Conservation (phyloP, 92 coral and sea anemone species). For the Actinostola sp. region DNA sequence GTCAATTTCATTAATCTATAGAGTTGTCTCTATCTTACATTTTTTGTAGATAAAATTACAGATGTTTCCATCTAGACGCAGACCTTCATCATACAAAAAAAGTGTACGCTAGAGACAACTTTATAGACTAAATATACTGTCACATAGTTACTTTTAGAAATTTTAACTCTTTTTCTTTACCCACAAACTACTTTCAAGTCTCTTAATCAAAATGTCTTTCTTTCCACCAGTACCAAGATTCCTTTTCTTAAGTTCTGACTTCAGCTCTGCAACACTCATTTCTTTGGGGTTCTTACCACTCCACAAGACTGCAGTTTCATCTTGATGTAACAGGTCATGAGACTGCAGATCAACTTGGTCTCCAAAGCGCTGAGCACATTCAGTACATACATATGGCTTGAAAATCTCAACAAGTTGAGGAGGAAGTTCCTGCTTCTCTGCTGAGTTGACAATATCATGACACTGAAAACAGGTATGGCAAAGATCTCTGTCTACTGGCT, state of each 20-base stretch:
- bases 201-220: constrained; percentile 53
- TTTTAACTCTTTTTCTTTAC: constrained; percentile 20
- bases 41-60: too few species aligned
- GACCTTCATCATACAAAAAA: too few species aligned
- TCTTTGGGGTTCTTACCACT: constrained; percentile 45
- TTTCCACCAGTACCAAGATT: constrained; percentile 47
- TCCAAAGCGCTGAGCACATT: constrained; percentile 48
- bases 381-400: constrained; percentile 37
- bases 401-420: constrained; percentile 23
- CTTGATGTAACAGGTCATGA: constrained; percentile 24
- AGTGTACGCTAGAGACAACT: too few species aligned
- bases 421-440: constrained; percentile 29
- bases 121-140: too few species aligned
- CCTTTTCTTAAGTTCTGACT: constrained; percentile 53
- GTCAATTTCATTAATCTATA: too few species aligned
- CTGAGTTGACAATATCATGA: constrained; percentile 29
- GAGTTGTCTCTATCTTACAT: too few species aligned
- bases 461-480: constrained; percentile 28
- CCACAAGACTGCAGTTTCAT: constrained; percentile 22
- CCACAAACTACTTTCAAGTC: constrained; percentile 56
- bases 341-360: too few species aligned
- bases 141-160: too few species aligned
- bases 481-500: constrained; percentile 16
- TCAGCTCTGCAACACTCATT: too few species aligned
- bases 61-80: too few species aligned